phyloP scores from a whole-genome alignment of 1,140 invertebrate genomes.

The Pogonognathellus flavescens region DNA sequence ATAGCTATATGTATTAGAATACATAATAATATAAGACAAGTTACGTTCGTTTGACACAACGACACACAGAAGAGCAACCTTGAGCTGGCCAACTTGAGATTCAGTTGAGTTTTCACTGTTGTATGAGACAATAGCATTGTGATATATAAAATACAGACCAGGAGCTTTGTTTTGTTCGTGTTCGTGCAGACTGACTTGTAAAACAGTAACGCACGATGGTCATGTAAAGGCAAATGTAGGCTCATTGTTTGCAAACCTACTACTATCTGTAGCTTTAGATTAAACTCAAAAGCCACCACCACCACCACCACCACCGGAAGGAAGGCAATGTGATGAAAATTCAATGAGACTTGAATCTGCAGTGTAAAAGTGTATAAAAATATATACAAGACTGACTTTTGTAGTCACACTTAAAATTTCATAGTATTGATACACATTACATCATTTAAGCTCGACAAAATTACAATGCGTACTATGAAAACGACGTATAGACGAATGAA shows the following conservation, averaged over 20 bases:
- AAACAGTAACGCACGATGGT: constrained; percentile 17
- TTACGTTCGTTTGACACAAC: constrained; percentile 23
- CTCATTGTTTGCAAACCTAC: background rate
- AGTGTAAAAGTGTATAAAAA: no score
- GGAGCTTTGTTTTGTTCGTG: constrained; percentile 5
- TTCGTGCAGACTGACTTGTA: constrained; percentile 17
- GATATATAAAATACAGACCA: background rate
- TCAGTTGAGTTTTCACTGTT: background rate
- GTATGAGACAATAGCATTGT: background rate
- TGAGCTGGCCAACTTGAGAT: constrained; percentile 13
- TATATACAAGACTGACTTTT: no score
- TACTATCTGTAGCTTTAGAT: background rate
- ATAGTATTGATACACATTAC: no score
- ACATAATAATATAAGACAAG: background rate
- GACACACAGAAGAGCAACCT: constrained; percentile 31
- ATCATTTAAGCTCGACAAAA: background rate
- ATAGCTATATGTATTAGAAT: background rate
- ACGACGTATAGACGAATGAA: background rate
- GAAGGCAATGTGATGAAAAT: background rate
- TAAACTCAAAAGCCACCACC: background rate
- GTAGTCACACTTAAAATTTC: no score
- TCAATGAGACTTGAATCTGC: background rate
- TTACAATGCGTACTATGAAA: background rate
- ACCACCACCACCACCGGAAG: constrained; percentile 13
- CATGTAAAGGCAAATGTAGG: constrained; percentile 1